Percentiles rank a stretch among this genome's conserved stretches.
phyloP scores from a whole-genome alignment of 2,113 vertebrate genomes.

The Alces alces region DNA sequence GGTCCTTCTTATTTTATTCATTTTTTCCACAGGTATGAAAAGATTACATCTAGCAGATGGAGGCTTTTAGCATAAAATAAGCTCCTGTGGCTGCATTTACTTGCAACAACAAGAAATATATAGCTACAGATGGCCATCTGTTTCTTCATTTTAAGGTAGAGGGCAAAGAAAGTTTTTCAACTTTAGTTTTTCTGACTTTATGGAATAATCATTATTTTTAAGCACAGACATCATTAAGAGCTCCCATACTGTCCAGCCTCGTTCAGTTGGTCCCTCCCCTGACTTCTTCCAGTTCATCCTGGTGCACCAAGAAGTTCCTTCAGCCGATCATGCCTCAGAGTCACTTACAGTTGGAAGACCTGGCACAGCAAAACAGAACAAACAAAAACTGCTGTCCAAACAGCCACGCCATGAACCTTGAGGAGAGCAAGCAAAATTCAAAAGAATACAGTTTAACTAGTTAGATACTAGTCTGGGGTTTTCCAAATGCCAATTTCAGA shows the following conservation, averaged over 20 bases:
- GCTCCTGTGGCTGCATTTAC: constrained; percentile 69
- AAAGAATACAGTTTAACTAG: not conserved
- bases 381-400: not conserved
- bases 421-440: not conserved
- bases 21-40: constrained; percentile 70
- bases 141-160: constrained; percentile 74
- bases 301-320: rapidly evolving
- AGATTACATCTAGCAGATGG: constrained; percentile 76
- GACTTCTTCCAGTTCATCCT: not conserved
- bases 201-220: constrained; percentile 52
- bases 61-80: constrained; percentile 76
- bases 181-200: constrained; percentile 43
- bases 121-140: constrained; percentile 74
- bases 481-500: not conserved
- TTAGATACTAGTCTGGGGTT: not conserved
- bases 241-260: not conserved
- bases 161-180: constrained; percentile 65
- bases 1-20: constrained; percentile 64
- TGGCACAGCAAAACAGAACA: not conserved
- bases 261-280: rapidly evolving
- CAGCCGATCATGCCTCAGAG: not conserved
- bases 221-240: constrained; percentile 24
- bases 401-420: not conserved
- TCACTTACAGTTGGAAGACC: not conserved
- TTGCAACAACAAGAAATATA: constrained; percentile 44